Percentiles rank a stretch among this genome's conserved stretches.
Evolutionary conservation across 2,888 invertebrate genomes (phyloP).

Genomic region (Melieria picta): DNA sequence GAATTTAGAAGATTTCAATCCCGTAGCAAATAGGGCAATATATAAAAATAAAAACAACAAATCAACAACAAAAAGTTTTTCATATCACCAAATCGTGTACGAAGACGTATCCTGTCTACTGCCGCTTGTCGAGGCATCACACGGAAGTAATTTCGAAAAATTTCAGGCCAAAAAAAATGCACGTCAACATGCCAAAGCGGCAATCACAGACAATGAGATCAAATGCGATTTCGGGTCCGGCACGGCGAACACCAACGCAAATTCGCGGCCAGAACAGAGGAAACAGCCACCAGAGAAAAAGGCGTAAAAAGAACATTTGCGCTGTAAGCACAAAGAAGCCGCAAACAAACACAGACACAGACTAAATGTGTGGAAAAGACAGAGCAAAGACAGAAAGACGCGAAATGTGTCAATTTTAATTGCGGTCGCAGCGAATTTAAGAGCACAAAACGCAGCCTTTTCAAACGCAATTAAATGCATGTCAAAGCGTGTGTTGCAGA

Average conservation of each 20-base stretch:
- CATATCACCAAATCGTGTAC: too few relatives aligned
- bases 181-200: background rate
- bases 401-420: conserved; percentile 62
- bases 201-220: background rate
- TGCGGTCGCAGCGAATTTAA: conserved; percentile 56
- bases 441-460: conserved; percentile 36
- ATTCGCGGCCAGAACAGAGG: background rate
- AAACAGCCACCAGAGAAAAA: background rate
- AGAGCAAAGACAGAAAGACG: conserved; percentile 40
- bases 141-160: background rate
- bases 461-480: conserved; percentile 60
- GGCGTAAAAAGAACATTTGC: background rate
- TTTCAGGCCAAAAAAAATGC: background rate
- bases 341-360: background rate
- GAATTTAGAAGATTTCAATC: too few relatives aligned
- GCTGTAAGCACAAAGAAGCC: too few relatives aligned
- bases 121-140: background rate
- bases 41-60: too few relatives aligned
- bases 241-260: conserved; percentile 12
- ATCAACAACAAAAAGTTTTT: too few relatives aligned
- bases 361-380: background rate
- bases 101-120: background rate
- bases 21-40: too few relatives aligned
- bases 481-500: conserved; percentile 52
- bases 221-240: background rate